Evolutionary conservation across 1,140 invertebrate species (phyloP).

Genomic region (Drosophila triauraria): DNA sequence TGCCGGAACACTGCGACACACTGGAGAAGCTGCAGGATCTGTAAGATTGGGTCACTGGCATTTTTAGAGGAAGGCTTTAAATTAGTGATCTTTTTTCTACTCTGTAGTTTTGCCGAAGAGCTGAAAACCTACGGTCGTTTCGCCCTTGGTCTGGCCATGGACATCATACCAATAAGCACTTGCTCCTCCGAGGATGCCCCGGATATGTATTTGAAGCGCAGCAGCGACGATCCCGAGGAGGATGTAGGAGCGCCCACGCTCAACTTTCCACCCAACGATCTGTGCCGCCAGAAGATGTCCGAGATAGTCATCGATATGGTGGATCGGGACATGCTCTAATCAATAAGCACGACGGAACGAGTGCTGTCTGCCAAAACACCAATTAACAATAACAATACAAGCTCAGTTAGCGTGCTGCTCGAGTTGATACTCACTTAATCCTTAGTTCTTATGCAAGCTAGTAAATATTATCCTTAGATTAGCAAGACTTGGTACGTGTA

Average conservation of each 20-base stretch:
- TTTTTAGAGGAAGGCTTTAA: too few species aligned
- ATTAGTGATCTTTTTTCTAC: neutral
- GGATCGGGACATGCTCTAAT: constrained; percentile 85
- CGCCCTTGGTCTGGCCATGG: constrained; percentile 89
- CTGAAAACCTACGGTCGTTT: constrained; percentile 88
- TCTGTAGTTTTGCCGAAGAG: constrained; percentile 87
- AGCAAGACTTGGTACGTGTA: constrained; percentile 42
- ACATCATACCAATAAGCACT: constrained; percentile 90
- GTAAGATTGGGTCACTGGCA: constrained; percentile 74
- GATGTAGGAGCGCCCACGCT: constrained; percentile 73
- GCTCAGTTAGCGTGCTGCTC: constrained; percentile 21
- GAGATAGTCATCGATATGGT: constrained; percentile 88
- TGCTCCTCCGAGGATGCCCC: constrained; percentile 90
- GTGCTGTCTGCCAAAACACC: constrained; percentile 34
- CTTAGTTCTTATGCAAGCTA: constrained; percentile 50
- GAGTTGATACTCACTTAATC: constrained; percentile 30
- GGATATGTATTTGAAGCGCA: constrained; percentile 87
- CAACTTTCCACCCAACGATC: constrained; percentile 85
- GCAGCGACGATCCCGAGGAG: constrained; percentile 44
- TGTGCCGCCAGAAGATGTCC: constrained; percentile 87
- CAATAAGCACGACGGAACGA: neutral
- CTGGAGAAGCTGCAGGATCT: constrained; percentile 86
- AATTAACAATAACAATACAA: constrained; percentile 36
- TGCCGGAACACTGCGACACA: constrained; percentile 80
- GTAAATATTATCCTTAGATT: constrained; percentile 49